Evolutionary conservation across 1,140 invertebrate species (phyloP), one percentile per base, ranked within the genome.

Genomic region (Uloborus diversus): DNA sequence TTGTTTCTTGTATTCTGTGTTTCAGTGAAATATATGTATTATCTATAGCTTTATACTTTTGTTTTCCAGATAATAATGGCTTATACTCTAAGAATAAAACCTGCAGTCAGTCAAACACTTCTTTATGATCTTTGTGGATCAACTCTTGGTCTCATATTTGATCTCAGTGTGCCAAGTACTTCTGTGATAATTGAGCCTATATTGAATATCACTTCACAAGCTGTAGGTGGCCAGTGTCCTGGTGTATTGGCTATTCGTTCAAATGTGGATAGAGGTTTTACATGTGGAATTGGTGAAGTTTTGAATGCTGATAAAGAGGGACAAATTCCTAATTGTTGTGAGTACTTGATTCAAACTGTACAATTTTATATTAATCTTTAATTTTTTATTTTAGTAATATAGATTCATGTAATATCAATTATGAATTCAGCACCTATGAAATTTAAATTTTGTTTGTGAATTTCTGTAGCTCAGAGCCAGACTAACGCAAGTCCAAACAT

Each of bases 121-220:
- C 87, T 98, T 0, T 98, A 98, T 85, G 95, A 98, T 83, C 89
- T 97, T 0, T 98, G 96, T 85, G 96, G 96, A 4, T 95, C 94
- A 0, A 98, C 96, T 4, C 85, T 98, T 30, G 94, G 93, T 82
- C 89, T 98, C 3, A 96, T 97, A 82, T 98, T 98, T 85, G 96
- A 98, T 86, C 86, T 99, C 49, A 94, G 93, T 25, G 94, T 97
- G 2, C 96, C 96, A 7, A 93, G 95, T 80, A 94, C 96, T 5
- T 97, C 93, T 83, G 93, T 92, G 20, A 93, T 96, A 0, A 95
- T 98, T 80, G 94, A 96, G 85, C 92, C 94, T 23, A 86, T 98
- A 2, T 87, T 98, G 5, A 96, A 96, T 84, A 92, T 98, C 9
- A 93, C 93, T 3, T 90, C 94, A 13, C 81, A 85, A 62, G 84